Base-by-base conservation (phyloP, 2,113 vertebrate genomes). In the Lutjanus erythropterus region DNA sequence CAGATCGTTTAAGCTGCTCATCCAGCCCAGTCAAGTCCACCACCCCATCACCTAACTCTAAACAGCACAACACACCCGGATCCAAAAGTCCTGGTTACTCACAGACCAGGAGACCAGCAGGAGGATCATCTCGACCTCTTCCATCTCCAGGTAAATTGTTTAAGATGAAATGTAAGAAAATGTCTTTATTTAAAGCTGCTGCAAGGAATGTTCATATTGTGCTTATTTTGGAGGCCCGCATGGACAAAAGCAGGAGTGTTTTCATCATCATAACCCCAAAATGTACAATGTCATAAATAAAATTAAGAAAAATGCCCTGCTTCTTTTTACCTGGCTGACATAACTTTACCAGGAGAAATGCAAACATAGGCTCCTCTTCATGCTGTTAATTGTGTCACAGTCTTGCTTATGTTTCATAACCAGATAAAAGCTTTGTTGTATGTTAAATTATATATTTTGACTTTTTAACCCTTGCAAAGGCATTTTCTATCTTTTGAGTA, bases 61-160 rank as follows among this genome's bases (percentile, higher is more conserved):
- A 96, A 87, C 86, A 84, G 75, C 93, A 95, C 80, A 89, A 87
- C 9, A 94, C 94, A 66, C 90, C 95, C 5, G 94, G 94, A 79
- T 92, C 94, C 67, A 97, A 95, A 94, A 95, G 93, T 86, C 94
- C 96, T 78, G 94, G 94, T 80, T 96, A 95, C 91, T 85, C 94
- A 29, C 96, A 96, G 15, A 94, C 94, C 55, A 94, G 96, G 71
- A 95, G 94, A 86, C 96, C 97, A 81, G 95, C 96, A 52, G 96
- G 96, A 15, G 96, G 96, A 50, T 95, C 94, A 3, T 97, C 95
- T 53, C 94, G 96, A 71, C 97, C 96, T 0, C 91, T 98, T 27
- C 97, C 97, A 3, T 97, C 96, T 33, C 97, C 97, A 81, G 96
- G 97, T 97, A 66, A 41, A 49, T 23, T 19, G 3, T 59, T 18